Evolutionary conservation across 2,888 invertebrate genomes (phyloP), one percentile per base, ranked within the genome.

Genomic region (Zhuqinia jingwanae): DNA sequence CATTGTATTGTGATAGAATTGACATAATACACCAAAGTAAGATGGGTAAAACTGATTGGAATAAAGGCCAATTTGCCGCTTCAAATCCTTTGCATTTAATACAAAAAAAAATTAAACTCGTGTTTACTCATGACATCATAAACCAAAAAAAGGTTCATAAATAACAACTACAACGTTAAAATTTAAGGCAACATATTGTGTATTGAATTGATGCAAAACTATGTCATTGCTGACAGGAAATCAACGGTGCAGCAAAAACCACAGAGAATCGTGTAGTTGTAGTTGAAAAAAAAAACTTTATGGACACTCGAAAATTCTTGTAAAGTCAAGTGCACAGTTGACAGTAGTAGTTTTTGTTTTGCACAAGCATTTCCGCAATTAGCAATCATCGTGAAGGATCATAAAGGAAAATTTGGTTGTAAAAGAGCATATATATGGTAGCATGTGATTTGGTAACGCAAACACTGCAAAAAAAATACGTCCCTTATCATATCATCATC

Each of bases 191-290:
- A 15, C 8, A n/a, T 58, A 13, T 10, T 58, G 8, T 65, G 6
- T 11, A 65, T 65, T 13, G 15, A 3, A 15, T n/a, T n/a, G 53
- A n/a, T 53, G 3, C 17, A 36, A 36, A 68, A 68, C 10, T 30
- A 76, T 76, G 76, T 76, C 76, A 76, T 76, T 76, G 56, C 56
- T 17, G 76, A 56, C 56, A 76, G 76, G 76, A 76, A 76, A 76
- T 60, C 27, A 60, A 25, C 10, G 3, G 25, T 15, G 27, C 30
- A 63, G 5, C 36, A 3, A 6, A 15, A 17, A 20, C 22, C 56
- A 56, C 60, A 60, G 27, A 60, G n/a, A 60, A 27, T 15, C 36
- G 8, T 56, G 56, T 11, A n/a, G 36, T 8, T 5, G 25, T 27
- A 60, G 27, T 27, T 22, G 22, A 17, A 22, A 2, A 58, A 58